A percentile compares a stretch with the other conserved stretches of the same genome.
Evolutionary conservation across 2,113 vertebrate species (phyloP).

Genomic region (Amphilophus citrinellus): DNA sequence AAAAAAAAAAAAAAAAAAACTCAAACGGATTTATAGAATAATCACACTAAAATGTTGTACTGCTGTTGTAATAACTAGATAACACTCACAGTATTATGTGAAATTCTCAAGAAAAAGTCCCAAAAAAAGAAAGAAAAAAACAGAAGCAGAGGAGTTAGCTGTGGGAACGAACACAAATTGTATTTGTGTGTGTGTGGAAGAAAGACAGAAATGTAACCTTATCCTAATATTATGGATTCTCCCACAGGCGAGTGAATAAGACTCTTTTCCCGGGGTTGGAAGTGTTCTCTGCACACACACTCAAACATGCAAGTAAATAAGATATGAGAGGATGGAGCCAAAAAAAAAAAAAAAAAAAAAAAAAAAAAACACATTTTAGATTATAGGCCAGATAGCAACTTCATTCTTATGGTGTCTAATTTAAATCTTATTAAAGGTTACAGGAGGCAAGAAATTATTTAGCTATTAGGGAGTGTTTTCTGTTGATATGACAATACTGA

Average conservation of each 20-base stretch:
- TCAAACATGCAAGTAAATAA: not conserved
- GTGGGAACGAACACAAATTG: not conserved
- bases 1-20: not conserved
- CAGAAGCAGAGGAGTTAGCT: not conserved
- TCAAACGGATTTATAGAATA: conserved; percentile 20
- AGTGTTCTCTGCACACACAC: not conserved
- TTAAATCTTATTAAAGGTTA: not conserved
- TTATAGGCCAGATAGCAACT: not conserved
- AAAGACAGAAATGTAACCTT: conserved; percentile 15
- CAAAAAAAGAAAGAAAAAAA: not conserved
- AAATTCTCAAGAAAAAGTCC: not conserved
- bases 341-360: accelerated
- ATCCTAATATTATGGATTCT: conserved; percentile 37
- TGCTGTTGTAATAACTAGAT: conserved; percentile 28
- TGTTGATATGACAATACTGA: conserved; percentile 43
- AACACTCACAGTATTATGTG: conserved; percentile 30
- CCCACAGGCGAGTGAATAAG: conserved; percentile 9
- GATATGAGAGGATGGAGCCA: not conserved
- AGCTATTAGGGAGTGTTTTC: not conserved
- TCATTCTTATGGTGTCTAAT: not conserved
- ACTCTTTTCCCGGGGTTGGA: not conserved
- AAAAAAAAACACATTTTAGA: not conserved
- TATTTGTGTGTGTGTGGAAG: conserved; percentile 4
- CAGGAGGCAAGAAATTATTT: not conserved
- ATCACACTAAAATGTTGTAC: conserved; percentile 39